phyloP scores from a whole-genome alignment of 1,140 invertebrate species.

The Eulimnadia texana region DNA sequence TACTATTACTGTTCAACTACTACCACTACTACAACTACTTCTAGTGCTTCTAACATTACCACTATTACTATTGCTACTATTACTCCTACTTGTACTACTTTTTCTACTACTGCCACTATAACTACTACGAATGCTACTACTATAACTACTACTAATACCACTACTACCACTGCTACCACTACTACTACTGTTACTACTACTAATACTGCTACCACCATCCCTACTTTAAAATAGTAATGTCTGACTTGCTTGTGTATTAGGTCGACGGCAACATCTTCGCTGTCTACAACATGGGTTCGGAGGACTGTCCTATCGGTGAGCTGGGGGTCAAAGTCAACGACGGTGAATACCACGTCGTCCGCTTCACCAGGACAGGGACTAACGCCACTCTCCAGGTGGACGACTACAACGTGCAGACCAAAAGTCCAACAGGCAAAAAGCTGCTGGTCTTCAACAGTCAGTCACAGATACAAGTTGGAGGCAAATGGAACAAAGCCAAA shows the following conservation, averaged over 20 bases:
- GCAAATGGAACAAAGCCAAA: conserved; percentile 51
- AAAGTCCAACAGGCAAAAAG: conserved; percentile 68
- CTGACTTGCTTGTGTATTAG: conserved; percentile 33
- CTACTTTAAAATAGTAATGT: conserved; percentile 5
- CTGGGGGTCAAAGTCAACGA: conserved; percentile 78
- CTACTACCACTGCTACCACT: too few species aligned
- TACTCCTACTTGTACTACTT: too few species aligned
- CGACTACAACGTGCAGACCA: conserved; percentile 67
- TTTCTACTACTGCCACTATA: too few species aligned
- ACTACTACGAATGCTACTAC: too few species aligned
- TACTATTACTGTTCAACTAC: too few species aligned
- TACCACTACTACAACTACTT: too few species aligned
- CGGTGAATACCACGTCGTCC: conserved; percentile 79
- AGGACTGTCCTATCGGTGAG: conserved; percentile 81
- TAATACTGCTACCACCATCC: neutral
- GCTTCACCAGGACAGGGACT: conserved; percentile 72
- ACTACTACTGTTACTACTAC: conserved; percentile 32
- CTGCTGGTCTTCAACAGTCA: conserved; percentile 83
- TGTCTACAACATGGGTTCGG: conserved; percentile 85
- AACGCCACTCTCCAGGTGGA: conserved; percentile 86
- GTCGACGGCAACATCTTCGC: conserved; percentile 84
- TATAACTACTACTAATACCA: too few species aligned
- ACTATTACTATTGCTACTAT: too few species aligned
- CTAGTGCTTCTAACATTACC: too few species aligned
- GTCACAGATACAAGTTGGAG: conserved; percentile 77